phyloP scores from a whole-genome alignment of 1,140 invertebrate species.

The Adelges cooleyi region DNA sequence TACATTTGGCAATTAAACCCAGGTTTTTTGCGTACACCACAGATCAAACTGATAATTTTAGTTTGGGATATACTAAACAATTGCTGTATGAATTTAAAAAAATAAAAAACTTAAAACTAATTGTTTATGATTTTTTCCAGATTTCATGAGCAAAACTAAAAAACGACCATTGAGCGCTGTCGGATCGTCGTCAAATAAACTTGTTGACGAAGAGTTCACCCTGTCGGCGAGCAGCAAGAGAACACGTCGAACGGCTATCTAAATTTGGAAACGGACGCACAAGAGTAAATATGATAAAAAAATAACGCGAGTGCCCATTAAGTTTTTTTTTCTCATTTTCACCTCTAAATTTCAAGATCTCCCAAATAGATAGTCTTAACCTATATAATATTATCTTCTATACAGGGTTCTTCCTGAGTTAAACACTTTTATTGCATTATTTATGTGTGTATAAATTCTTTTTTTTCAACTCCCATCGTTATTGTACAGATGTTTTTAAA shows the following conservation, averaged over 20 bases:
- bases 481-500: conserved; percentile 27
- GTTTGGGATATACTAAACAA: too few relatives aligned
- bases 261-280: background rate
- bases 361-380: background rate
- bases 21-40: too few relatives aligned
- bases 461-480: conserved; percentile 15
- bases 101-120: too few relatives aligned
- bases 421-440: conserved; percentile 4
- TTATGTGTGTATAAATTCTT: conserved; percentile 16
- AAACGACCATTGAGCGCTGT: background rate
- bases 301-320: background rate
- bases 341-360: conserved; percentile 3
- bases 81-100: too few relatives aligned
- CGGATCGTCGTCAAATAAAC: background rate
- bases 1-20: too few relatives aligned
- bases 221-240: background rate
- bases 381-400: conserved; percentile 12
- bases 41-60: too few relatives aligned
- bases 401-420: background rate
- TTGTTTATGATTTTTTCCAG: background rate
- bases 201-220: background rate
- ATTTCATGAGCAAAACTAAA: conserved; percentile 20
- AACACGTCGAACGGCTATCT: conserved; percentile 3
- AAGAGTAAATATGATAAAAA: background rate
- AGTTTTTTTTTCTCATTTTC: conserved; percentile 10